Percentiles rank a stretch among this genome's conserved stretches.
Conservation (phyloP, 2,797 vertebrate genomes). For the Iguana delicatissima region DNA sequence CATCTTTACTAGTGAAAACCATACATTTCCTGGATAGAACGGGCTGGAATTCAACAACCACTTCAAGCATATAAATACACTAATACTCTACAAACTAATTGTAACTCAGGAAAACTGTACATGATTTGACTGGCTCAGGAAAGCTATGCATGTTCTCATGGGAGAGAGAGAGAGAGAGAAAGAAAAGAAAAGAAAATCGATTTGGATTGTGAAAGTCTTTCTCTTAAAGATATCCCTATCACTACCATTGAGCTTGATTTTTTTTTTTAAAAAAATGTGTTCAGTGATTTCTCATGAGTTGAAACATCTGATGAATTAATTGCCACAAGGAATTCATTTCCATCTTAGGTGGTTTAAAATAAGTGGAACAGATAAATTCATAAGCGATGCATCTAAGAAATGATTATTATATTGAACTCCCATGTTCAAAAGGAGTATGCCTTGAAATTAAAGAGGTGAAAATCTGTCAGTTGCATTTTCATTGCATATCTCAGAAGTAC, state of each 20-base stretch:
- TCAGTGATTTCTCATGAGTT: background rate
- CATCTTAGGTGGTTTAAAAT: background rate
- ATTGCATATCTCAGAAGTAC: background rate
- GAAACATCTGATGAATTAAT: background rate
- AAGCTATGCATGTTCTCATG: background rate
- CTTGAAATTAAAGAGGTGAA: background rate
- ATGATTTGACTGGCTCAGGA: background rate
- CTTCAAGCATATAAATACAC: background rate
- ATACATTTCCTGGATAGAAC: background rate
- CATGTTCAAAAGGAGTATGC: background rate
- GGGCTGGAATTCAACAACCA: background rate
- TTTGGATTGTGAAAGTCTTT: background rate
- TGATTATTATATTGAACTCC: background rate
- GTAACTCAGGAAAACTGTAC: background rate
- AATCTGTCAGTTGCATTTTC: background rate
- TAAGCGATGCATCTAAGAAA: background rate
- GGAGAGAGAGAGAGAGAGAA: fast-evolving
- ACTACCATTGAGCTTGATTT: background rate
- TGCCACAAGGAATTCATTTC: background rate
- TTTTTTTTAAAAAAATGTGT: background rate
- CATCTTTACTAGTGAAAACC: background rate
- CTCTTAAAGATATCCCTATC: background rate
- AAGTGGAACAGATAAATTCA: background rate
- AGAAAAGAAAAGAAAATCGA: too few species aligned
- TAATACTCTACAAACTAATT: background rate